Evolutionary conservation across 2,113 vertebrate genomes (phyloP).

Genomic region (Nycticorax nycticorax): DNA sequence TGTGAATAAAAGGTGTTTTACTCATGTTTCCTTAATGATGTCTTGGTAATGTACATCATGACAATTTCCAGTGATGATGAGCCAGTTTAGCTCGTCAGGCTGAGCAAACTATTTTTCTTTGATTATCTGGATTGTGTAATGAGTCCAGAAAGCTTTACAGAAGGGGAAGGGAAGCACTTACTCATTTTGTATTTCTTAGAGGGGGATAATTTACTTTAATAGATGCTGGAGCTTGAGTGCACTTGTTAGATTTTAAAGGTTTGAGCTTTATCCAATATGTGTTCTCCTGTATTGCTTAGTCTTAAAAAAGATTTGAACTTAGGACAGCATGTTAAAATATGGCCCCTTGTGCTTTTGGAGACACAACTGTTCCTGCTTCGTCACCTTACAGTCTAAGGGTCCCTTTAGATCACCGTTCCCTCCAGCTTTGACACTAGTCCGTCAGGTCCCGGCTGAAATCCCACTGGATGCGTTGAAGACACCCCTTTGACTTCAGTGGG

Average conservation of each 20-base stretch:
- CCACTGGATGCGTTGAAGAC: slow-evolving; percentile 4
- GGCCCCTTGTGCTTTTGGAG: slow-evolving; percentile 63
- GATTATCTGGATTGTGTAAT: slow-evolving; percentile 58
- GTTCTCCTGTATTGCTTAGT: slow-evolving; percentile 74
- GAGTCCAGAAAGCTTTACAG: slow-evolving; percentile 74
- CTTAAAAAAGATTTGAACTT: slow-evolving; percentile 50
- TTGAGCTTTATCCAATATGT: slow-evolving; percentile 79
- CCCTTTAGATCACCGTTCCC: slow-evolving; percentile 37
- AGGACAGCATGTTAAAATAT: slow-evolving; percentile 49
- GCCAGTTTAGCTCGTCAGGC: slow-evolving; percentile 61
- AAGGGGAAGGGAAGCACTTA: slow-evolving; percentile 74
- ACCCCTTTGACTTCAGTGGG: slow-evolving; percentile 49
- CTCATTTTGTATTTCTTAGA: slow-evolving; percentile 72
- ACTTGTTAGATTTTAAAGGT: slow-evolving; percentile 81
- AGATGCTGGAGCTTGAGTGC: slow-evolving; percentile 80
- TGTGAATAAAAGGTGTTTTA: slow-evolving; percentile 96
- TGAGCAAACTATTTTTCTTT: slow-evolving; percentile 66
- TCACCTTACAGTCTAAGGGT: slow-evolving; percentile 52
- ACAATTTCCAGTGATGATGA: slow-evolving; percentile 76
- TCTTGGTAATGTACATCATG: slow-evolving; percentile 91
- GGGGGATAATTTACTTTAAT: slow-evolving; percentile 71
- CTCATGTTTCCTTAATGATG: slow-evolving; percentile 92
- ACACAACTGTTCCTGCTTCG: slow-evolving; percentile 58
- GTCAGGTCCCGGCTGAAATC: neutral
- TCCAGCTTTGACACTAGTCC: slow-evolving; percentile 41